Evolutionary conservation across 1,140 invertebrate species (phyloP).

Genomic region (Coenobita brevimanus): DNA sequence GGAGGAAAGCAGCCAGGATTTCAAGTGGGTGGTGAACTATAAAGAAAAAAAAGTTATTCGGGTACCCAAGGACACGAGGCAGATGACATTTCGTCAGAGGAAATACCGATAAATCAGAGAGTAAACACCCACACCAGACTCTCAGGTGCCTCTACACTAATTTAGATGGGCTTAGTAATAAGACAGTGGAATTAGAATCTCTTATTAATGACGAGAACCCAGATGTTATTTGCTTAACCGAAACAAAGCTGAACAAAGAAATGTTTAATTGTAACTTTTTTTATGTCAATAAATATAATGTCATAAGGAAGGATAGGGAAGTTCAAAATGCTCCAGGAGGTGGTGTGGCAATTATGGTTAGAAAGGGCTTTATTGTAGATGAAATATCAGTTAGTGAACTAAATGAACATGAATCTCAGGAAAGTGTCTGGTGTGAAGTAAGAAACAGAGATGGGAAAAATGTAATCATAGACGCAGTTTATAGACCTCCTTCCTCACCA

Average conservation of each 20-base stretch:
- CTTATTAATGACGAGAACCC: not conserved
- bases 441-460: not conserved
- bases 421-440: slow-evolving; percentile 2
- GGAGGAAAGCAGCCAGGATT: not conserved
- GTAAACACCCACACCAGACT: slow-evolving; percentile 2
- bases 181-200: slow-evolving; percentile 3
- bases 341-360: not conserved
- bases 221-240: slow-evolving; percentile 13
- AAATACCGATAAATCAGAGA: not conserved
- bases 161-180: not conserved
- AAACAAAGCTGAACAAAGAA: not conserved
- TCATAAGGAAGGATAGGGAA: slow-evolving; percentile 12
- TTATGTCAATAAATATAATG: not conserved
- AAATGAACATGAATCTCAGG: not conserved
- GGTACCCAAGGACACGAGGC: not conserved
- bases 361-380: not conserved
- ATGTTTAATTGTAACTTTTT: not conserved
- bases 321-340: slow-evolving; percentile 6
- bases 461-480: slow-evolving; percentile 8
- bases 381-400: not conserved
- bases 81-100: not conserved
- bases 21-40: slow-evolving; percentile 11
- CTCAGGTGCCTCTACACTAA: slow-evolving; percentile 13
- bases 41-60: not conserved
- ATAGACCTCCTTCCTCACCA: slow-evolving; percentile 4